phyloP scores from a whole-genome alignment of 2,888 invertebrate species.

The Cosmia trapezina region DNA sequence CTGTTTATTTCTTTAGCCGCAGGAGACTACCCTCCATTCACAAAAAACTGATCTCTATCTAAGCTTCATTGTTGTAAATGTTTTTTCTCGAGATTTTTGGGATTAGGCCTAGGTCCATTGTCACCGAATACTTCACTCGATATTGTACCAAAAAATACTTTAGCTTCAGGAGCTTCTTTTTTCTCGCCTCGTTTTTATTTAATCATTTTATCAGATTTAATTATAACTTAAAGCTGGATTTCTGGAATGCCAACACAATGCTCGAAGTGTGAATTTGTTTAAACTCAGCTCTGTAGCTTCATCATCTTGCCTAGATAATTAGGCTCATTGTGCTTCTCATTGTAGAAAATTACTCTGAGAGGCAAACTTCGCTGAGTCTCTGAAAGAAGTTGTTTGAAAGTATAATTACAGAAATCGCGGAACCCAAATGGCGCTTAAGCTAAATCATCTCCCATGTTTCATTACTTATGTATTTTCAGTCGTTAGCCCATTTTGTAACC shows the following conservation, averaged over 20 bases:
- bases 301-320: constrained; percentile 34
- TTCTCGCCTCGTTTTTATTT: constrained; percentile 19
- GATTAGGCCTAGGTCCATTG: constrained; percentile 21
- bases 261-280: constrained; percentile 25
- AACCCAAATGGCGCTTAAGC: constrained; percentile 21
- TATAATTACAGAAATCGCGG: constrained; percentile 35
- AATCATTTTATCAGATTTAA: constrained; percentile 28
- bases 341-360: constrained; percentile 39
- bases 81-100: constrained; percentile 19
- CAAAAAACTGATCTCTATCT: constrained; percentile 45
- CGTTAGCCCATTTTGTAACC: neutral
- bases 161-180: neutral
- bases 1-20: constrained; percentile 51
- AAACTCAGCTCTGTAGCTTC: constrained; percentile 21
- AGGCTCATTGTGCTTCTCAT: constrained; percentile 31
- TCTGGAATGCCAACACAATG: neutral
- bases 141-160: constrained; percentile 27
- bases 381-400: constrained; percentile 43
- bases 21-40: constrained; percentile 33
- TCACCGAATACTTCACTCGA: constrained; percentile 14
- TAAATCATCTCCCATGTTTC: constrained; percentile 25
- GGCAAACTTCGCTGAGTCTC: constrained; percentile 32
- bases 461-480: neutral
- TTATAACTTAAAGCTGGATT: constrained; percentile 16
- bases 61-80: constrained; percentile 33